Evolutionary conservation across 2,113 vertebrate species (phyloP).

Genomic region (Grallaria varia): DNA sequence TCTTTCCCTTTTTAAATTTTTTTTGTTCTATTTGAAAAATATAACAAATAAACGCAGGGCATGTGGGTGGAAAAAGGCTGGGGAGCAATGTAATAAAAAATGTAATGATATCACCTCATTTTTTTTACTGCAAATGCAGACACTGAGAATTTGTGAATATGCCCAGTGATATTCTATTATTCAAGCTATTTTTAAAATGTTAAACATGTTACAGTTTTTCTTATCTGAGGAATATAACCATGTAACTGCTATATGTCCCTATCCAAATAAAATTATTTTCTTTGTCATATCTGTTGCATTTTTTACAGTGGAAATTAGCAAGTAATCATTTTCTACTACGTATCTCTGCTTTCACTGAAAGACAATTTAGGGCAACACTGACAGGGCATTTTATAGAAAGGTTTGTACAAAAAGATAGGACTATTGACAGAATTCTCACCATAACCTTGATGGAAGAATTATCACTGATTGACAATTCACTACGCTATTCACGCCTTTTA

Average conservation of each 20-base stretch:
- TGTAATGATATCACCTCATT: background rate
- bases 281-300: background rate
- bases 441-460: background rate
- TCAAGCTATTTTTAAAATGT: background rate
- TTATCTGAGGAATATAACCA: background rate
- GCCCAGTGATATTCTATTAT: background rate
- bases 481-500: background rate
- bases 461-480: background rate
- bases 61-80: background rate
- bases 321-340: background rate
- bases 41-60: background rate
- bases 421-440: background rate
- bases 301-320: background rate
- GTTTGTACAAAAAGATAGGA: background rate
- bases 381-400: background rate
- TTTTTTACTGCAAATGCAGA: background rate
- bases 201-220: background rate
- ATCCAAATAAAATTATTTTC: background rate
- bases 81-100: background rate
- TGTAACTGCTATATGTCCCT: background rate
- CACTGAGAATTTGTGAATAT: background rate
- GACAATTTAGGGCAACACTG: background rate
- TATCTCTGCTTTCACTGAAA: background rate
- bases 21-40: conserved; percentile 1
- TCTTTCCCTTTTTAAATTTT: background rate